Base-by-base conservation (phyloP, 2,797 vertebrate genomes). In the Pteronotus mesoamericanus region DNA sequence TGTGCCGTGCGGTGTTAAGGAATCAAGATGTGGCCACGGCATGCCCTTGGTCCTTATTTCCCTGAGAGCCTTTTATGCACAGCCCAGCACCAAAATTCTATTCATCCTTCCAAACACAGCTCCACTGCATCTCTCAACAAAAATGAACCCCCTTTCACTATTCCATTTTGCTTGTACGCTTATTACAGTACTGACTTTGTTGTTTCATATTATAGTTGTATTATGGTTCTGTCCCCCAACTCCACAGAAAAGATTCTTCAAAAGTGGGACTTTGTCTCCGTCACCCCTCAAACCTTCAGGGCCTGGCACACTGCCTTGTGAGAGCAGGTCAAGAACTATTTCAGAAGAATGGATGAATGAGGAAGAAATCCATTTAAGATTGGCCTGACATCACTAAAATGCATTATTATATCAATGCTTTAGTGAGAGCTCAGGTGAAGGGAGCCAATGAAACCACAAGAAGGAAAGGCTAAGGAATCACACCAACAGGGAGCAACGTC, bases 21-120 rank as follows among this genome's bases (percentile, higher is more conserved):
- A 74, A 24, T 21, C 46, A 0, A 4, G n/a, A 77, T 1, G 26
- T 2, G 18, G 37, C 39, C 34, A 15, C 4, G 34, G 2, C 2
- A 29, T 16, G 44, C 18, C 22, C 34, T 34, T 8, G 61, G 57
- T 57, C 86, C 44, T 88, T 46, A 51, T 1, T 53, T 69, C 53
- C 26, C 22, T 83, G 39, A 48, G n/a, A n/a, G 66, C 57, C 72
- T 75, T 26, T 57, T 26, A 64, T 16, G 64, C 71, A 57, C 8
- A 53, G 29, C 44, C 79, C 9, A 42, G 64, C 53, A 64, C 46
- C 42, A 61, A 53, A 44, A 37, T 66, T 59, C 78, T 34, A 6
- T 3, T 32, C 32, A 10, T 24, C 68, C 69, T 71, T 71, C 39
- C 84, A 84, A 94, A 42, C 29, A 42, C 68, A 82, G 37, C 29